phyloP scores from a whole-genome alignment of 2,113 vertebrate species.

The Oryzias javanicus region DNA sequence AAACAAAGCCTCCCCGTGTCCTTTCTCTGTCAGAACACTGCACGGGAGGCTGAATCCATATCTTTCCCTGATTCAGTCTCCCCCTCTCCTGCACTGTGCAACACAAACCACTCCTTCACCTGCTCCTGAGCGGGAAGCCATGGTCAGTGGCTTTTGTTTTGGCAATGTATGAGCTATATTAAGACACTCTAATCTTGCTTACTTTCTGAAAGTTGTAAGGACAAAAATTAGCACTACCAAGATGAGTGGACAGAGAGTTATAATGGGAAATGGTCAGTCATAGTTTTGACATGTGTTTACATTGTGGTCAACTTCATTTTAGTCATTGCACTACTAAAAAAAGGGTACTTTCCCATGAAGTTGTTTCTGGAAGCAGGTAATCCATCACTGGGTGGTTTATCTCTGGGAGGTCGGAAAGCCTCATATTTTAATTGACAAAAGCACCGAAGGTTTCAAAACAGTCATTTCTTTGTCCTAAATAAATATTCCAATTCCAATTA shows the following conservation, averaged over 20 bases:
- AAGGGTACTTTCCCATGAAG: constrained; percentile 69
- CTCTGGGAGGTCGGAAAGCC: constrained; percentile 16
- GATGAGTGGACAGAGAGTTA: constrained; percentile 69
- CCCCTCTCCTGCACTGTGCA: constrained; percentile 39
- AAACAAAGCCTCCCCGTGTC: constrained; percentile 59
- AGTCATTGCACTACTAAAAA: constrained; percentile 57
- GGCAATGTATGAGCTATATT: constrained; percentile 53
- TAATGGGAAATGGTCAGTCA: constrained; percentile 67
- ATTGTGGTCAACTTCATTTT: constrained; percentile 65
- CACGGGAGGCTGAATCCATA: constrained; percentile 29
- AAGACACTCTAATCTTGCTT: constrained; percentile 50
- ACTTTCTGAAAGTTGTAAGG: constrained; percentile 38
- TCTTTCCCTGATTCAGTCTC: constrained; percentile 26
- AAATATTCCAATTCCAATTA: not conserved
- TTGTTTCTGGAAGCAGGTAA: constrained; percentile 62
- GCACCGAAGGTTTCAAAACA: constrained; percentile 3
- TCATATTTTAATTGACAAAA: constrained; percentile 23
- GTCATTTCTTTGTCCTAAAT: not conserved
- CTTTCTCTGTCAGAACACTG: constrained; percentile 21
- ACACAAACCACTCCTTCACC: constrained; percentile 41
- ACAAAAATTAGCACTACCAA: constrained; percentile 60
- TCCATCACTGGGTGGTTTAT: constrained; percentile 37
- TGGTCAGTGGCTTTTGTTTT: constrained; percentile 71
- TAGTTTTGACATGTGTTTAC: constrained; percentile 64
- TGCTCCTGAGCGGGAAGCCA: constrained; percentile 62